Conservation (phyloP, 2,797 vertebrate genomes). For the Lutjanus argentimaculatus region DNA sequence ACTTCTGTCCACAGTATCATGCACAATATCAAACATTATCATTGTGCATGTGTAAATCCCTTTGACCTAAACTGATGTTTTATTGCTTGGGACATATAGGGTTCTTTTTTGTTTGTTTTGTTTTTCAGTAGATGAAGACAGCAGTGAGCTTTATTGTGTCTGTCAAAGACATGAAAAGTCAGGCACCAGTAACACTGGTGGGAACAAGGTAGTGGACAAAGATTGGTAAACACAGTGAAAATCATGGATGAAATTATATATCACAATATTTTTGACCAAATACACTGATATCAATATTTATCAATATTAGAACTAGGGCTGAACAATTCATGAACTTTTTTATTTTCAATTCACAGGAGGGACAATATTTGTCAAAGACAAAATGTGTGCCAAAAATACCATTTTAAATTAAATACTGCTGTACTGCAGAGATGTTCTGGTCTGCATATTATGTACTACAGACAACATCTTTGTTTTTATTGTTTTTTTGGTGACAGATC, state of each 20-base stretch:
- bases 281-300: no score
- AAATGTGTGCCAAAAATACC: no score
- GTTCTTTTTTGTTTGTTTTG: not conserved
- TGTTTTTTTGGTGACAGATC: no score
- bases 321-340: no score
- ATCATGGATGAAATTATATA: not conserved
- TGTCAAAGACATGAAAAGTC: not conserved
- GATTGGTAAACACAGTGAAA: not conserved
- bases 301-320: no score
- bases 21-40: not conserved
- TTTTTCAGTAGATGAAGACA: not conserved
- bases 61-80: not conserved
- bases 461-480: no score
- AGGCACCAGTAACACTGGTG: not conserved
- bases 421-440: no score
- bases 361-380: no score
- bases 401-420: no score
- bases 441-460: no score
- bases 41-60: not conserved
- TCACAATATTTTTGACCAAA: no score
- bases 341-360: no score
- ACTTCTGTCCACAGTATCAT: not conserved
- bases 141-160: not conserved
- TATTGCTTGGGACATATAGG: not conserved
- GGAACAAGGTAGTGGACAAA: conserved; percentile 1